Evolutionary conservation across 2,888 invertebrate species (phyloP), one percentile per base, ranked within the genome.

Genomic region (Baccha elongata): DNA sequence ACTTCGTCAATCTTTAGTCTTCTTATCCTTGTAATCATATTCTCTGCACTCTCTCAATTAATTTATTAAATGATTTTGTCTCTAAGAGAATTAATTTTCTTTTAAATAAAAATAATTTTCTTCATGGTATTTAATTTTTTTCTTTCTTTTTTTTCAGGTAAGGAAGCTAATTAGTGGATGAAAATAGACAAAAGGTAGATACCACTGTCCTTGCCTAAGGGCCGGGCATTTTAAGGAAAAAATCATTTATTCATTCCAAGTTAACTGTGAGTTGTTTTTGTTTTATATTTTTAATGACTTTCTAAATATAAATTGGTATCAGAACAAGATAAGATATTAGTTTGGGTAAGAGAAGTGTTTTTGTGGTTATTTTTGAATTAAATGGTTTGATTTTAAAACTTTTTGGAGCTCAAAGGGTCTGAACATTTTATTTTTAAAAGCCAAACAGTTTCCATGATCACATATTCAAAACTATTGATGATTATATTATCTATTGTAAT

Each of bases 131-230:
- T 52, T 58, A 53, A 23, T 37, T 42, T 11, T 19, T 40, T 10
- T 21, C n/a, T 37, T 46, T 17, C 10, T 60, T 26, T 32, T 23
- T 69, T 72, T 60, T 11, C 81, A 83, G 81, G 81, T 83, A 83
- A 76, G 81, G 55, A 72, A 65, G 71, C 81, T 83, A 83, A 83
- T 83, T 83, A 83, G 71, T 52, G 17, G 46, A 23, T 6, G 37
- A 35, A 58, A 40, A 53, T 52, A 35, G 60, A 37, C 32, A 67
- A 48, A 53, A 35, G 15, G 17, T 67, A 46, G 52, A 60, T 48
- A 46, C 8, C 40, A 32, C 15, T 55, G 26, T 53, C 37, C 44
- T 58, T 52, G 8, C 32, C 37, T 13, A 3, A 21, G 37, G 48
- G 40, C 52, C 21, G 23, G 4, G 2, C 21, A n/a, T 3, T 52